phyloP scores from a whole-genome alignment of 2,113 vertebrate genomes.

The Numida meleagris region DNA sequence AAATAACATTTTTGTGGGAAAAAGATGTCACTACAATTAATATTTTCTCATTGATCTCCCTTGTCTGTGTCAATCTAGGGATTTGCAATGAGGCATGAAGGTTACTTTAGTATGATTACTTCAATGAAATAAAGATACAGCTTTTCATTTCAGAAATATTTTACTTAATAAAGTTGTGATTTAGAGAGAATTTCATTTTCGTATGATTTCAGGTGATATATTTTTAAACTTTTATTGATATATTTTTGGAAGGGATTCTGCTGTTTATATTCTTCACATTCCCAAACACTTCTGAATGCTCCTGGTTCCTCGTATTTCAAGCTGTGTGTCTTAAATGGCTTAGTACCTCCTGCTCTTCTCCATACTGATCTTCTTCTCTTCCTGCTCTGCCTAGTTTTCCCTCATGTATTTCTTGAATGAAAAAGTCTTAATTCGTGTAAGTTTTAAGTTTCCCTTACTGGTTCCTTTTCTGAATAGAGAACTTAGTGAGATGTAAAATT shows the following conservation, averaged over 20 bases:
- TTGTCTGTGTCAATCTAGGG: neutral
- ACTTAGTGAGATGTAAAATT: neutral
- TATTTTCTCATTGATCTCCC: neutral
- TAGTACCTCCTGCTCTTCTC: neutral
- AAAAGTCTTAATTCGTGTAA: neutral
- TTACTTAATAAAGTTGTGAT: neutral
- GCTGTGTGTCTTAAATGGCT: fast-evolving
- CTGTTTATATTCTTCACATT: neutral
- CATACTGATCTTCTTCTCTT: neutral
- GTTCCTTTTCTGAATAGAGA: neutral
- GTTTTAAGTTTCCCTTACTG: neutral
- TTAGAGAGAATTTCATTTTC: neutral
- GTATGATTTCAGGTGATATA: neutral
- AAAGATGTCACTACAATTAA: neutral
- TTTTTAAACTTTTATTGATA: neutral
- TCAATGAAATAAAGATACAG: neutral
- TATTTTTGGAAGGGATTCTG: neutral
- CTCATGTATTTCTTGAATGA: neutral
- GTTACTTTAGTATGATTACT: neutral
- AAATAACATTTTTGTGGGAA: neutral
- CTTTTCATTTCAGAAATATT: neutral
- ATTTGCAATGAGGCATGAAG: neutral
- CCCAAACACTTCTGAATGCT: neutral
- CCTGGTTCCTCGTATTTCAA: neutral
- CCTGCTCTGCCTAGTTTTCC: neutral